phyloP scores from a whole-genome alignment of 1,140 invertebrate genomes.

The Drosophila pseudoananassae region DNA sequence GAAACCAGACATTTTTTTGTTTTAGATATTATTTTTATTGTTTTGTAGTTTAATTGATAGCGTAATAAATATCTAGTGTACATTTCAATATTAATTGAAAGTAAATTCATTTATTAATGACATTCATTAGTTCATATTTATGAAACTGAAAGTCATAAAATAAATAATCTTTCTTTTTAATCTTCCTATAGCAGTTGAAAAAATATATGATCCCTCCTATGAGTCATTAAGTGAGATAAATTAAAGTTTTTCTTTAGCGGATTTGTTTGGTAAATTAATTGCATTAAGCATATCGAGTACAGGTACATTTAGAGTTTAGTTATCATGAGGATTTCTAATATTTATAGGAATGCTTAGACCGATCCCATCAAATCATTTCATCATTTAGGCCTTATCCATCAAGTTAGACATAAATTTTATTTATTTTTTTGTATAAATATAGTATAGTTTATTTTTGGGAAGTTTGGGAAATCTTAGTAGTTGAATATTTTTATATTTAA shows the following conservation, averaged over 20 bases:
- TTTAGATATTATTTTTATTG: constrained; percentile 23
- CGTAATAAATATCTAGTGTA: constrained; percentile 38
- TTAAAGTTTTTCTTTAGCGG: constrained; percentile 42
- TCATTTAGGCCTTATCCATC: constrained; percentile 23
- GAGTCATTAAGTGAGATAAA: constrained; percentile 30
- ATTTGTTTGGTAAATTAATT: constrained; percentile 69
- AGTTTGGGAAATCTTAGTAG: constrained; percentile 24
- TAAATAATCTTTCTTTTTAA: constrained; percentile 58
- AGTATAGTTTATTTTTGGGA: constrained; percentile 10
- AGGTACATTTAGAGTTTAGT: constrained; percentile 40
- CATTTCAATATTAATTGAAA: constrained; percentile 43
- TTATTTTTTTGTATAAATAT: constrained; percentile 4
- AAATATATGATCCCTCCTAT: constrained; percentile 13
- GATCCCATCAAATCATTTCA: constrained; percentile 26
- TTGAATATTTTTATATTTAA: constrained; percentile 20
- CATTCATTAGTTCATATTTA: constrained; percentile 53
- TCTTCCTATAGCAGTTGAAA: constrained; percentile 61
- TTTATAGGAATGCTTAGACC: constrained; percentile 22
- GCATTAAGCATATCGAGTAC: constrained; percentile 34
- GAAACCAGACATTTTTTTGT: constrained; percentile 29
- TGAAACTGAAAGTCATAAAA: constrained; percentile 50
- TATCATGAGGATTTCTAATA: constrained; percentile 25
- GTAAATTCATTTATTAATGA: constrained; percentile 53
- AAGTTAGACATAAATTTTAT: constrained; percentile 26
- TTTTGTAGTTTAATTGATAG: constrained; percentile 41